These are phyloP conservation scores for Campylomormyrus numenius DNA, from an alignment of 2,113 vertebrate species.

Conservation along the genomic window DNA sequence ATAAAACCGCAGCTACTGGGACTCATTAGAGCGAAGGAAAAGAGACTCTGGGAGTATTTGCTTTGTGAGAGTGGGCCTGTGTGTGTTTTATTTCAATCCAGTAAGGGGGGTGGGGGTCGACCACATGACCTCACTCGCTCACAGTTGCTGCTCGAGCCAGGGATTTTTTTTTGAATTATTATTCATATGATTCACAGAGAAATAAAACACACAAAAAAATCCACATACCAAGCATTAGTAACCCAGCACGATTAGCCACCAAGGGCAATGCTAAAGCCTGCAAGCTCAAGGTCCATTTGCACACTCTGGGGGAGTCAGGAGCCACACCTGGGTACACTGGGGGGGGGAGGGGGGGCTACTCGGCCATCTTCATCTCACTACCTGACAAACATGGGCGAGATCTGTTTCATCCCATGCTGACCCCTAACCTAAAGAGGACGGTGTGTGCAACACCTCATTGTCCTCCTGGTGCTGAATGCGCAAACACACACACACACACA, in stretches of 20 bases:
- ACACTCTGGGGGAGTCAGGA: not conserved
- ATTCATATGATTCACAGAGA: slow-evolving; percentile 25
- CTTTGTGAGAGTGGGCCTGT: slow-evolving; percentile 29
- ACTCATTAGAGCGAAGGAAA: slow-evolving; percentile 60
- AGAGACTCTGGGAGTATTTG: slow-evolving; percentile 42
- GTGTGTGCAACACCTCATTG: not conserved
- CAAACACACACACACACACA: not conserved
- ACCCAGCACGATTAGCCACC: no score
- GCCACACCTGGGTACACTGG: no score
- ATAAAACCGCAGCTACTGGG: slow-evolving; percentile 52
- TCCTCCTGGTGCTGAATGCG: not conserved
- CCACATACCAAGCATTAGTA: not conserved
- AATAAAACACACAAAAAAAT: not conserved
- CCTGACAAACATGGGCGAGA: not conserved
- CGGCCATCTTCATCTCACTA: no score
- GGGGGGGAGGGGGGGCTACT: not conserved
- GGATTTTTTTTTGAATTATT: slow-evolving; percentile 39
- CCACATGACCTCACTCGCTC: slow-evolving; percentile 23
- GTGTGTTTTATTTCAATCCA: slow-evolving; percentile 2
- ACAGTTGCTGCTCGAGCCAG: slow-evolving; percentile 28
- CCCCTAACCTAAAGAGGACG: not conserved
- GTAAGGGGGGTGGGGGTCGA: not conserved
- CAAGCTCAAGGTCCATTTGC: not conserved
- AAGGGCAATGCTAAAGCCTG: not conserved
- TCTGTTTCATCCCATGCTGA: not conserved